Evolutionary conservation across 2,888 invertebrate genomes (phyloP).

Genomic region (Odontocolon sp.): DNA sequence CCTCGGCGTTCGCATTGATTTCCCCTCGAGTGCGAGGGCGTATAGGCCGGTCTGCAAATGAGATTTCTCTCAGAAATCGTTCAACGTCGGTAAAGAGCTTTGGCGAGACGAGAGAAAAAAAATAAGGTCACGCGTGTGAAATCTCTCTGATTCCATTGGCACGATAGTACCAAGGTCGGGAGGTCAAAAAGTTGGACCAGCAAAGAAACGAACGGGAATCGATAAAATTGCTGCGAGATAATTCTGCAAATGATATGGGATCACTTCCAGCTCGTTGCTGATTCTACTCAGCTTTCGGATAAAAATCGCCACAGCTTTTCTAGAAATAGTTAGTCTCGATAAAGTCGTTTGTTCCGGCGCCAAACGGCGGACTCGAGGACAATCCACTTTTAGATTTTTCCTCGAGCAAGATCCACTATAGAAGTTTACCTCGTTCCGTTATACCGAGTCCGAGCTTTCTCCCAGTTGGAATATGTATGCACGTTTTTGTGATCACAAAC

Average conservation of each 20-base stretch:
- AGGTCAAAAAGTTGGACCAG: neutral
- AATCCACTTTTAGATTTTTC: conserved; percentile 23
- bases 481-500: neutral
- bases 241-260: conserved; percentile 8
- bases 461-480: neutral
- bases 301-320: neutral
- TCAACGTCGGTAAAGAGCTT: conserved; percentile 12
- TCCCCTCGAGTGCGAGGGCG: conserved; percentile 29
- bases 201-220: conserved; percentile 4
- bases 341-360: conserved; percentile 7
- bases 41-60: conserved; percentile 49
- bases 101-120: neutral
- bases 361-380: conserved; percentile 18
- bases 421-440: neutral
- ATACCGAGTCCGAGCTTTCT: conserved; percentile 2
- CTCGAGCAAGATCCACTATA: neutral
- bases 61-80: conserved; percentile 57
- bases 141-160: neutral
- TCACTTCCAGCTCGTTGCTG: conserved; percentile 22
- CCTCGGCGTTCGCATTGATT: conserved; percentile 43
- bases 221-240: conserved; percentile 12
- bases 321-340: conserved; percentile 29
- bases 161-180: conserved; percentile 5
- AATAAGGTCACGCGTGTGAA: conserved; percentile 21
- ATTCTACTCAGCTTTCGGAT: conserved; percentile 14